Evolutionary conservation across 2,888 invertebrate species (phyloP).

Genomic region (Sesia bembeciformis): DNA sequence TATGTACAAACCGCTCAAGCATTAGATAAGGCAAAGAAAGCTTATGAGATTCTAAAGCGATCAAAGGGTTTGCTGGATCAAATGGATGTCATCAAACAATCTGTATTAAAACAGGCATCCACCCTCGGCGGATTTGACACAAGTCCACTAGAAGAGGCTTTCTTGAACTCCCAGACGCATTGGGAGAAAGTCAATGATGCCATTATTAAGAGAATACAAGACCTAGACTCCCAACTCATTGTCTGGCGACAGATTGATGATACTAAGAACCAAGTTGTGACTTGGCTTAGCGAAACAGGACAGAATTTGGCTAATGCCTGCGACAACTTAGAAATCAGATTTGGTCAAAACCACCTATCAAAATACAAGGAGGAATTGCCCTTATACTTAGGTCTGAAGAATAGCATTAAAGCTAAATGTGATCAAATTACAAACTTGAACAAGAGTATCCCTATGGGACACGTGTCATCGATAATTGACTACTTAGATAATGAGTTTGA

Average conservation of each 20-base stretch:
- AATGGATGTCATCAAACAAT: constrained; percentile 83
- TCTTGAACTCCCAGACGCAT: constrained; percentile 76
- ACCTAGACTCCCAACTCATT: constrained; percentile 90
- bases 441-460: constrained; percentile 80
- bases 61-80: constrained; percentile 84
- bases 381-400: constrained; percentile 82
- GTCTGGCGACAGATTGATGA: constrained; percentile 95
- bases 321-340: constrained; percentile 87
- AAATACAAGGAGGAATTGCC: constrained; percentile 92
- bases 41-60: constrained; percentile 82
- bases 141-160: constrained; percentile 73
- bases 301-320: constrained; percentile 83
- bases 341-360: constrained; percentile 83
- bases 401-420: constrained; percentile 85
- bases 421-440: constrained; percentile 85
- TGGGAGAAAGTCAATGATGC: constrained; percentile 83
- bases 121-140: constrained; percentile 79
- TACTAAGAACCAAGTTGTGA: constrained; percentile 85
- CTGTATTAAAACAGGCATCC: constrained; percentile 80
- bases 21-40: constrained; percentile 83
- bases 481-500: constrained; percentile 84
- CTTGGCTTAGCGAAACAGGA: constrained; percentile 90
- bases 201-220: constrained; percentile 82
- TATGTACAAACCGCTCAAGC: constrained; percentile 81
- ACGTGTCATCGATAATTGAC: constrained; percentile 78